Evolutionary conservation across 2,888 invertebrate species (phyloP).

Genomic region (Andrena bicolor): DNA sequence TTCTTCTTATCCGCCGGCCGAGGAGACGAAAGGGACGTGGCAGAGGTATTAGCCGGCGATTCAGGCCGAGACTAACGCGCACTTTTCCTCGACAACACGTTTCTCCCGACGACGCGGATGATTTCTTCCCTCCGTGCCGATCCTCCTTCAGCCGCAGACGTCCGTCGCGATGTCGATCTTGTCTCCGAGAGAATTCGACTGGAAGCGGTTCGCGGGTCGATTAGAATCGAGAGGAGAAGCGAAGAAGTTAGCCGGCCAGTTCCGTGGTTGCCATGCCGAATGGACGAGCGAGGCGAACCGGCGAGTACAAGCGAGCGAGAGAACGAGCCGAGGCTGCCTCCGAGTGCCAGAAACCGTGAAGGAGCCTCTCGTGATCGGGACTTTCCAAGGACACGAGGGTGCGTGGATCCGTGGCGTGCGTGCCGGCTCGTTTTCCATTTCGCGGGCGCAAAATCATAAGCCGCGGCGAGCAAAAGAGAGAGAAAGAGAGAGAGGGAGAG

Average conservation of each 20-base stretch:
- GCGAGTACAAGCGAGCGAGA: not conserved
- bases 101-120: slow-evolving; percentile 74
- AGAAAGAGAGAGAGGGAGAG: not conserved
- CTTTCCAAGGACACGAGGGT: slow-evolving; percentile 74
- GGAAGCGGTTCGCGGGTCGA: not conserved
- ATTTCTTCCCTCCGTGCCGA: slow-evolving; percentile 62
- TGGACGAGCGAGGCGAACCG: slow-evolving; percentile 1
- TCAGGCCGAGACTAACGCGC: slow-evolving; percentile 85
- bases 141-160: slow-evolving; percentile 14
- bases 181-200: not conserved
- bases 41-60: slow-evolving; percentile 82
- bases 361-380: slow-evolving; percentile 69
- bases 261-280: slow-evolving; percentile 63
- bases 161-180: too few relatives aligned
- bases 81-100: slow-evolving; percentile 83
- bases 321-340: slow-evolving; percentile 15
- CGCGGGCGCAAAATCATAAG: slow-evolving; percentile 64
- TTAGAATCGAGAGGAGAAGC: slow-evolving; percentile 30
- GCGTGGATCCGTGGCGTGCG: slow-evolving; percentile 61
- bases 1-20: slow-evolving; percentile 52
- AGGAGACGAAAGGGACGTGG: slow-evolving; percentile 63
- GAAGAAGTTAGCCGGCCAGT: slow-evolving; percentile 29
- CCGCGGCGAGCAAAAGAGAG: slow-evolving; percentile 20
- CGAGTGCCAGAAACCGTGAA: slow-evolving; percentile 78
- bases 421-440: slow-evolving; percentile 67